Evolutionary conservation across 2,888 invertebrate genomes (phyloP), one percentile per base, ranked within the genome.

Genomic region (Cartodere bifasciata): DNA sequence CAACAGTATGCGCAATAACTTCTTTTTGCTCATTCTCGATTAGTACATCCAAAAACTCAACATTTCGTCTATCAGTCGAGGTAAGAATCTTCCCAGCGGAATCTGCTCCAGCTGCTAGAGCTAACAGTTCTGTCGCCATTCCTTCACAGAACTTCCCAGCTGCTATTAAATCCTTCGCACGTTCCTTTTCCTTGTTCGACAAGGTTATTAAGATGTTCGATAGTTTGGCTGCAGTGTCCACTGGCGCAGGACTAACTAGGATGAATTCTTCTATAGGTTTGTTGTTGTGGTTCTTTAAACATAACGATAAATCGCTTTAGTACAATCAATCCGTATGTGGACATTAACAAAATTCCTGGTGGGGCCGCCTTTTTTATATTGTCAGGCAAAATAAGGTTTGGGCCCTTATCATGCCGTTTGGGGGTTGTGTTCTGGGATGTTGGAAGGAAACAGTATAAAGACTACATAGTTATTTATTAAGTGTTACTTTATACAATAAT

Each of bases 21-120:
- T 94, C 92, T 57, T 95, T 98, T 57, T 97, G 97, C 58, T 98
- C 97, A 55, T 94, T 92, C 62, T 98, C 97, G 46, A 98, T 98
- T 23, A 98, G 69, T 0, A 95, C 88, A 56, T 97, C 95, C 39
- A 95, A 68, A 62, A 95, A 91, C 52, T 94, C 95, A 12, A 88
- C 82, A 53, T 90, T 94, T 35, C 91, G 69, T 42, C 86, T 75
- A 58, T 98, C 98, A 28, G 91, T 87, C 27, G 98, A 90, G 31
- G 94, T 91, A 22, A 98, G 71, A 37, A 98, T 81, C 47, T 87
- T 75, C 0, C 92, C 94, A 2, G 97, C 91, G 3, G 91, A 92
- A 62, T 94, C 90, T 1, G 87, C 81, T 5, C 90, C 90, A 2
- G 94, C 88, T 0, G 94, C 92, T 29, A 97, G 65, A 1, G 94